These are phyloP conservation scores for Eupleurogrammus muticus DNA, from an alignment of 2,797 vertebrate species.

Conservation along the genomic window DNA sequence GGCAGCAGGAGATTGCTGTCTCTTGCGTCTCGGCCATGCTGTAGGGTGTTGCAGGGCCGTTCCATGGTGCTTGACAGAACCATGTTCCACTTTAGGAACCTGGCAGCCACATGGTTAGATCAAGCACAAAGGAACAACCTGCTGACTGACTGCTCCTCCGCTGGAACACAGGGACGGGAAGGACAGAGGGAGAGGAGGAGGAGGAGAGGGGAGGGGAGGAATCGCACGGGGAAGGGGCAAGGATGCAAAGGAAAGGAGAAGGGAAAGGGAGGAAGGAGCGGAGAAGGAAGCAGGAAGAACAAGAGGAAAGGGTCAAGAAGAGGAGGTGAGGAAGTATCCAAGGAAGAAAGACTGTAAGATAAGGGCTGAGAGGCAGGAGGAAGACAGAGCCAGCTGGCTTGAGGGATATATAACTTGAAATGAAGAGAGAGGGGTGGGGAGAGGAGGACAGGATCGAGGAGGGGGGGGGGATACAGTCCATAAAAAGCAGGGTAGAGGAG, in stretches of 20 bases:
- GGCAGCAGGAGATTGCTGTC: slow-evolving; percentile 67
- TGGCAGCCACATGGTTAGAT: slow-evolving; percentile 99
- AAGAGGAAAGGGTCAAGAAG: neutral
- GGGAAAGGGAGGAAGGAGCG: neutral
- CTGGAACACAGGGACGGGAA: slow-evolving; percentile 90
- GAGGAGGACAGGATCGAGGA: slow-evolving; percentile 36
- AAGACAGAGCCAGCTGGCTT: slow-evolving; percentile 49
- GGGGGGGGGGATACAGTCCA: slow-evolving; percentile 9
- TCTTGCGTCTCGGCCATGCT: slow-evolving; percentile 93
- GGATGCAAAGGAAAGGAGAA: slow-evolving; percentile 57
- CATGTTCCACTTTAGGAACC: slow-evolving; percentile 98
- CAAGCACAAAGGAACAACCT: slow-evolving; percentile 99
- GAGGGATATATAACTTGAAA: neutral
- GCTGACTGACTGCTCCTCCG: slow-evolving; percentile 93
- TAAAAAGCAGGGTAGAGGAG: slow-evolving; percentile 17
- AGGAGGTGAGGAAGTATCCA: neutral
- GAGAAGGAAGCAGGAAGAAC: slow-evolving; percentile 8
- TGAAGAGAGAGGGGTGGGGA: slow-evolving; percentile 38
- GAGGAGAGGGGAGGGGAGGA: slow-evolving; percentile 35
- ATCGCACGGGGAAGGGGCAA: slow-evolving; percentile 25
- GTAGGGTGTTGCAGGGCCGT: slow-evolving; percentile 97
- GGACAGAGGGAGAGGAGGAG: slow-evolving; percentile 51
- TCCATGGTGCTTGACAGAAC: slow-evolving; percentile 99
- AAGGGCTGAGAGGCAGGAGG: slow-evolving; percentile 11
- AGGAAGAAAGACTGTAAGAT: neutral